Conservation (phyloP, 2,888 invertebrate species). For the Hydropsyche betteni region DNA sequence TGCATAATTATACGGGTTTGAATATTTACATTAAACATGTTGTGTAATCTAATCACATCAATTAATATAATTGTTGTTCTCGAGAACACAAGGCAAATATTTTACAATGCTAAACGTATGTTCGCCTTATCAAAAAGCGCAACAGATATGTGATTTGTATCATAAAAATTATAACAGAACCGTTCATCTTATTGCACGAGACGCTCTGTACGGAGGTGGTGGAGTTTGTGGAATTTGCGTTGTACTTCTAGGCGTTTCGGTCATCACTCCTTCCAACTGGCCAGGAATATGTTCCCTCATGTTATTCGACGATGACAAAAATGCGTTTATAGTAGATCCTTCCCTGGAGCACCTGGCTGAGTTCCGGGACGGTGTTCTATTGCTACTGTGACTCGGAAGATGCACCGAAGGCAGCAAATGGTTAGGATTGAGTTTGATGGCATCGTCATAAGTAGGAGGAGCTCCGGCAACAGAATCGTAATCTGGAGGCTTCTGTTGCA, state of each 20-base stretch:
- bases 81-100: slow-evolving; percentile 28
- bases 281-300: slow-evolving; percentile 51
- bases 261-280: slow-evolving; percentile 53
- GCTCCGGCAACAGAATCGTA: slow-evolving; percentile 76
- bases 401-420: slow-evolving; percentile 63
- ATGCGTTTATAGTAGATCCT: slow-evolving; percentile 33
- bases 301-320: slow-evolving; percentile 55
- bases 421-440: slow-evolving; percentile 74
- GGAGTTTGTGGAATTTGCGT: slow-evolving; percentile 65
- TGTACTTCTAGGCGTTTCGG: slow-evolving; percentile 55
- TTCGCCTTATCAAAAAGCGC: too few relatives aligned
- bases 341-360: slow-evolving; percentile 25
- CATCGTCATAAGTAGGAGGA: slow-evolving; percentile 77
- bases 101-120: too few relatives aligned
- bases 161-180: background rate
- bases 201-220: slow-evolving; percentile 64
- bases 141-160: too few relatives aligned
- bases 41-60: slow-evolving; percentile 42
- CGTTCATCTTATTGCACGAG: slow-evolving; percentile 65
- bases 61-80: slow-evolving; percentile 50
- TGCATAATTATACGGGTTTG: background rate
- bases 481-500: slow-evolving; percentile 76
- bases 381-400: slow-evolving; percentile 54
- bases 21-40: too few relatives aligned
- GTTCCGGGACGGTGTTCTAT: slow-evolving; percentile 46